These are phyloP conservation scores for Mixornis gularis DNA, from an alignment of 2,113 vertebrate species.

Conservation along the genomic window DNA sequence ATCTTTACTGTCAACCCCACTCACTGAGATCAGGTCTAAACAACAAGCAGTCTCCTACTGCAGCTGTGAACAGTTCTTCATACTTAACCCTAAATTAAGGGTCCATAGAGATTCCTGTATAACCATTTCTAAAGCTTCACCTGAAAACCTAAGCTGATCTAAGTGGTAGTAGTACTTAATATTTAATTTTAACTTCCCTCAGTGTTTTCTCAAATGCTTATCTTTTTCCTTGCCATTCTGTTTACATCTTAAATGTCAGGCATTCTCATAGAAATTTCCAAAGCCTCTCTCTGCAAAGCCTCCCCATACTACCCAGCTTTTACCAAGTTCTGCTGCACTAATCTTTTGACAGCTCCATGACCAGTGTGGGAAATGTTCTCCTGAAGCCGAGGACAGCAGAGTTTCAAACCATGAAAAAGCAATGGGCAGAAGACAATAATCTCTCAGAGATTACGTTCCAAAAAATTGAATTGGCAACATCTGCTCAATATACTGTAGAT, in stretches of 20 bases:
- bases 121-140: not conserved
- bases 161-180: not conserved
- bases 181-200: not conserved
- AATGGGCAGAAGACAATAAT: slow-evolving; percentile 69
- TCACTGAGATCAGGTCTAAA: not conserved
- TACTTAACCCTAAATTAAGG: not conserved
- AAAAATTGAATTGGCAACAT: slow-evolving; percentile 75
- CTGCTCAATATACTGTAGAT: slow-evolving; percentile 78
- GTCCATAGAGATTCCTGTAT: not conserved
- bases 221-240: not conserved
- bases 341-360: not conserved
- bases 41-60: not conserved
- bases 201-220: not conserved
- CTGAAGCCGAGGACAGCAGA: slow-evolving; percentile 8
- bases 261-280: not conserved
- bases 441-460: slow-evolving; percentile 68
- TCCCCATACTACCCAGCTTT: not conserved
- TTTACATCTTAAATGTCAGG: not conserved
- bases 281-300: not conserved
- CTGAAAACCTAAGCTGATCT: not conserved
- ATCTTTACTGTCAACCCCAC: not conserved
- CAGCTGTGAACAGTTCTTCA: not conserved
- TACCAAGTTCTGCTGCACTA: not conserved
- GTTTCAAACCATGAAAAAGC: slow-evolving; percentile 45
- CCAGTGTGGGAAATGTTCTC: not conserved